A percentile compares a stretch with the other conserved stretches of the same genome.
Evolutionary conservation across 2,888 invertebrate species (phyloP).

Genomic region (Eupithecia tripunctaria): DNA sequence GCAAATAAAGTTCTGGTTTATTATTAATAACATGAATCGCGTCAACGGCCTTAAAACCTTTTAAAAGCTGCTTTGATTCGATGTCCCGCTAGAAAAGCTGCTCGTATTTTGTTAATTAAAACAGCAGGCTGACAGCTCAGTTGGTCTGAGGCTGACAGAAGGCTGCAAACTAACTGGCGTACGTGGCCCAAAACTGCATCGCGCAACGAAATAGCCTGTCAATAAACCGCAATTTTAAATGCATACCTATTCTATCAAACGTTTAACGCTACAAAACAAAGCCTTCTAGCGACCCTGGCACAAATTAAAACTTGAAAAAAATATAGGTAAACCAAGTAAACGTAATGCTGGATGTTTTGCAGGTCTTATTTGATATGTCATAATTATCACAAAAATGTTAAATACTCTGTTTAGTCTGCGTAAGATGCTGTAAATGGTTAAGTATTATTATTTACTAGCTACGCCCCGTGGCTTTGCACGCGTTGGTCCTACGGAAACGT

Average conservation of each 20-base stretch:
- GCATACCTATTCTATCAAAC: not conserved
- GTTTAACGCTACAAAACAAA: not conserved
- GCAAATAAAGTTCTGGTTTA: no score
- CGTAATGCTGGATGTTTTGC: not conserved
- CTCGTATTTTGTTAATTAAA: not conserved
- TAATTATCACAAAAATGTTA: no score
- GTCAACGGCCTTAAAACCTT: not conserved
- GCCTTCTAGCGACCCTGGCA: not conserved
- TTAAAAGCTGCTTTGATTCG: not conserved
- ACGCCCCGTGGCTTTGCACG: no score
- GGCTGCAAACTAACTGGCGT: not conserved
- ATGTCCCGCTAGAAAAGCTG: not conserved
- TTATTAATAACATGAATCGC: no score
- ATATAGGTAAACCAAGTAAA: no score
- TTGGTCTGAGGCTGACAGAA: no score
- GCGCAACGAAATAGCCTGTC: slow-evolving; percentile 7
- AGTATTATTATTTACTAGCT: no score
- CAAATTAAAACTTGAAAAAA: no score
- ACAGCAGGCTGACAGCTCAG: not conserved
- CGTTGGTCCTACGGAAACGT: no score
- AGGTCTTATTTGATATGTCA: no score
- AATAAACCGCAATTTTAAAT: slow-evolving; percentile 19
- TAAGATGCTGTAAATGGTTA: no score
- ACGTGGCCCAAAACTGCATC: slow-evolving; percentile 1
- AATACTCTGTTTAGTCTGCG: no score